A percentile compares a stretch with the other conserved stretches of the same genome.
These are phyloP conservation scores for Rhynchotus rufescens DNA, from an alignment of 2,797 vertebrate genomes.

Conservation along the genomic window DNA sequence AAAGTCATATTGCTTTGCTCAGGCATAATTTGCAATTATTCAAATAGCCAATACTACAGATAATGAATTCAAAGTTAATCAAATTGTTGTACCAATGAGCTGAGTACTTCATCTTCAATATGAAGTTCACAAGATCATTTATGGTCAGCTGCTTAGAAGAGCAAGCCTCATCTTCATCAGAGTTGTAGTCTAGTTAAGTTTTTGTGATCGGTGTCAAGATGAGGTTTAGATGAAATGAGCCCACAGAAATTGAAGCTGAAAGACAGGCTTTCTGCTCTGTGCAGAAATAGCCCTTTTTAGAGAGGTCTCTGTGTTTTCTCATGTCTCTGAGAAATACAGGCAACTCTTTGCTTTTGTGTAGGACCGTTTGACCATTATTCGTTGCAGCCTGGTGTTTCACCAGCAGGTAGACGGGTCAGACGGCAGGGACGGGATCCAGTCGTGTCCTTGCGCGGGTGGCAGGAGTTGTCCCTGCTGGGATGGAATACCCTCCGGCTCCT, in stretches of 20 bases:
- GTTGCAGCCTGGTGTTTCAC: neutral
- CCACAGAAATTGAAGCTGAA: neutral
- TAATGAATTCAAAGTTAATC: conserved; percentile 70
- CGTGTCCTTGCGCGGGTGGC: neutral
- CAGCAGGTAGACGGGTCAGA: neutral
- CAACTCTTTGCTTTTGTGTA: neutral
- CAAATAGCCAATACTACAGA: conserved; percentile 28
- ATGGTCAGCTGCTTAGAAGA: conserved; percentile 7
- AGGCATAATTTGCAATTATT: conserved; percentile 56
- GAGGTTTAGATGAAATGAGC: neutral
- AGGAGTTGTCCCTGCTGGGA: neutral
- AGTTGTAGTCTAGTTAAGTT: neutral
- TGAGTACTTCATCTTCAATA: conserved; percentile 51
- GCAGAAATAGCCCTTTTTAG: neutral
- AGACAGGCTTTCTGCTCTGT: neutral
- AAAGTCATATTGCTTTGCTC: conserved; percentile 45
- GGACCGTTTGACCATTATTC: neutral
- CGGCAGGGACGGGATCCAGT: neutral
- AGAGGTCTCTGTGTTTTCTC: neutral
- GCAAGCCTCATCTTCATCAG: neutral
- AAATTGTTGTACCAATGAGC: conserved; percentile 29
- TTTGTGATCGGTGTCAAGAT: neutral
- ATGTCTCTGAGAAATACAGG: neutral
- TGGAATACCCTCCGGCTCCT: neutral
- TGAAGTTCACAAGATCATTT: conserved; percentile 22